Percentiles rank a stretch among this genome's conserved stretches.
Evolutionary conservation across 2,797 vertebrate species (phyloP).

Genomic region (Triplophysa yarkandensis): DNA sequence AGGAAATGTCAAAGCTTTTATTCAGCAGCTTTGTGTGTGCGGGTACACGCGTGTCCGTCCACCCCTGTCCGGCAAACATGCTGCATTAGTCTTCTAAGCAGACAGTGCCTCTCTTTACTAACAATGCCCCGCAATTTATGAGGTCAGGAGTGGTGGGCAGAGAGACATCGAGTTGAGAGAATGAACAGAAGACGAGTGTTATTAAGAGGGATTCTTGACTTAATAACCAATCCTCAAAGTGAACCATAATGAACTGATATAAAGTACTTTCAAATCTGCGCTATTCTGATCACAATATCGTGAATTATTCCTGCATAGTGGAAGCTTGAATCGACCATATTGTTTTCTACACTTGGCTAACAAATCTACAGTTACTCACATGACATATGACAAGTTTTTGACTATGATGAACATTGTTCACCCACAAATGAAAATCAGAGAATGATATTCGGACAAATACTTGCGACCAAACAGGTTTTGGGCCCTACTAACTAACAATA

Average conservation of each 20-base stretch:
- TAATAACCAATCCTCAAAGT: background rate
- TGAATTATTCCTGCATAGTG: background rate
- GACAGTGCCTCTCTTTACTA: slow-evolving; percentile 34
- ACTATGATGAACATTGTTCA: too few relatives aligned
- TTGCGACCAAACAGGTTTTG: too few relatives aligned
- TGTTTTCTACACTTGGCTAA: background rate
- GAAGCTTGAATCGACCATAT: background rate
- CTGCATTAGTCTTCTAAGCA: slow-evolving; percentile 3
- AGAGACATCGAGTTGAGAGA: slow-evolving; percentile 25
- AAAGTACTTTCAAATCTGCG: background rate
- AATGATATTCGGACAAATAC: too few relatives aligned
- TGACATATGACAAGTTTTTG: too few relatives aligned
- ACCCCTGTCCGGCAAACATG: background rate
- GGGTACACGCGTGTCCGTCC: slow-evolving; percentile 1
- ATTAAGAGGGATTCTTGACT: slow-evolving; percentile 8
- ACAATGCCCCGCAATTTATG: slow-evolving; percentile 24
- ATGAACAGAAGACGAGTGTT: slow-evolving; percentile 12
- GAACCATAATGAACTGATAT: background rate
- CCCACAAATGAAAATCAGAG: too few relatives aligned
- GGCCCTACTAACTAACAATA: too few relatives aligned
- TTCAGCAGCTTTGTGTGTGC: slow-evolving; percentile 68
- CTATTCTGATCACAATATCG: background rate
- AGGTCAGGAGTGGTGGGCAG: slow-evolving; percentile 7
- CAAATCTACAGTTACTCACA: too few relatives aligned
- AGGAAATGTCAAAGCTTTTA: slow-evolving; percentile 79